Evolutionary conservation across 2,797 vertebrate species (phyloP).

Genomic region (Pempheris klunzingeri): DNA sequence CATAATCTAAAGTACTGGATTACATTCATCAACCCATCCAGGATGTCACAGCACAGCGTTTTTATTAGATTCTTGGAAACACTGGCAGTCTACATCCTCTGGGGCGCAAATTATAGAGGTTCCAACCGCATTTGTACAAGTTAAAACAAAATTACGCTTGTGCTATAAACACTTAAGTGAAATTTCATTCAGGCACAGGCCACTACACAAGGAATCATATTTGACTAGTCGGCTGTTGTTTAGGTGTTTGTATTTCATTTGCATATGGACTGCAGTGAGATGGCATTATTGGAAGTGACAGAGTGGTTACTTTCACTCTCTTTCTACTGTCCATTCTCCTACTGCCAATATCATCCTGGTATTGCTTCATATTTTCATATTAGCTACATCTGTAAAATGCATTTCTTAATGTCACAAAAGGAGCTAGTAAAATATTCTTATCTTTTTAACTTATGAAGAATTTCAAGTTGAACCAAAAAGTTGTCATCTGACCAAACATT

Average conservation of each 20-base stretch:
- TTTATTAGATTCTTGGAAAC: conserved; percentile 15
- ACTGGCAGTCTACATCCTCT: background rate
- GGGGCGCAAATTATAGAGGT: conserved; percentile 19
- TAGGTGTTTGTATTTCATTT: background rate
- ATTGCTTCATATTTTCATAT: conserved; percentile 45
- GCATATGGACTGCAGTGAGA: background rate
- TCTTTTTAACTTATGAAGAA: conserved; percentile 12
- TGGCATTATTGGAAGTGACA: conserved; percentile 3
- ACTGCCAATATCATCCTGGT: conserved; percentile 9
- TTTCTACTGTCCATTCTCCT: background rate
- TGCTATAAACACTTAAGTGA: background rate
- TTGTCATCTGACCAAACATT: conserved; percentile 29
- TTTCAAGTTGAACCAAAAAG: conserved; percentile 9
- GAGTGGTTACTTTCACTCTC: conserved; percentile 8
- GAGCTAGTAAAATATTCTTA: conserved; percentile 14
- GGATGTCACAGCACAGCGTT: conserved; percentile 3
- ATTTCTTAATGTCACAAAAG: conserved; percentile 20
- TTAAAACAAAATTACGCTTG: background rate
- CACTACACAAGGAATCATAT: conserved; percentile 1
- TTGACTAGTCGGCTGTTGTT: background rate
- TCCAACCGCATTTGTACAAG: conserved; percentile 22
- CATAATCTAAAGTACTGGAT: background rate
- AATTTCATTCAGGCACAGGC: conserved; percentile 18
- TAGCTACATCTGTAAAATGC: conserved; percentile 26
- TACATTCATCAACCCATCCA: conserved; percentile 37